These are phyloP conservation scores for Tinea trinotella DNA, from an alignment of 2,888 invertebrate genomes.

Conservation along the genomic window DNA sequence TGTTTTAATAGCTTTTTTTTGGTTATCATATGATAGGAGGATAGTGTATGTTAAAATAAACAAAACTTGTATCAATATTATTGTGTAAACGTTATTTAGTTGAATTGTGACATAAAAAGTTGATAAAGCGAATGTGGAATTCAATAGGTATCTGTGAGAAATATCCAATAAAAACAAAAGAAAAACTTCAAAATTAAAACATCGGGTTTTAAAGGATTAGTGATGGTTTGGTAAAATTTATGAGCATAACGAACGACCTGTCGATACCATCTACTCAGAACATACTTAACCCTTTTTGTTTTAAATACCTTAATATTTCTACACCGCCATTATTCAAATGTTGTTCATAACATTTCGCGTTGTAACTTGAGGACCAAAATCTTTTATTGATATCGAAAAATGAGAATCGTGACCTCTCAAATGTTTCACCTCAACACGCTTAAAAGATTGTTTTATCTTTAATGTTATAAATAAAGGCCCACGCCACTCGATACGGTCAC, in stretches of 20 bases:
- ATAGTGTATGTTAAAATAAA: background rate
- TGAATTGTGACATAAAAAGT: background rate
- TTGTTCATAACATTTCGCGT: slow-evolving; percentile 57
- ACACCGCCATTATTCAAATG: slow-evolving; percentile 67
- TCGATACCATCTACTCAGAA: slow-evolving; percentile 65
- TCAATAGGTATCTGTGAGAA: background rate
- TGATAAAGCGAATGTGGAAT: slow-evolving; percentile 1
- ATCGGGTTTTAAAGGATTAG: slow-evolving; percentile 61
- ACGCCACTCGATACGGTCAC: slow-evolving; percentile 28
- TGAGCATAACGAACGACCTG: slow-evolving; percentile 68
- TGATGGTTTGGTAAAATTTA: slow-evolving; percentile 68
- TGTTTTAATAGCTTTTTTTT: slow-evolving; percentile 11
- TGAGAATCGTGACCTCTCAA: slow-evolving; percentile 47
- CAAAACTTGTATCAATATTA: background rate
- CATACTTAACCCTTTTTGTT: slow-evolving; percentile 68
- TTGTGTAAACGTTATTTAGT: background rate
- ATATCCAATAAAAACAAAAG: slow-evolving; percentile 37
- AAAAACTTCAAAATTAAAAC: slow-evolving; percentile 63
- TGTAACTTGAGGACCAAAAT: slow-evolving; percentile 49
- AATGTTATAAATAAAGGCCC: slow-evolving; percentile 33
- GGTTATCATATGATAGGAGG: background rate
- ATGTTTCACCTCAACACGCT: slow-evolving; percentile 40
- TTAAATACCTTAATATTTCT: slow-evolving; percentile 47
- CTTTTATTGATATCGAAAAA: slow-evolving; percentile 63
- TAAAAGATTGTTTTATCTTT: slow-evolving; percentile 46